Evolutionary conservation across 2,113 vertebrate species (phyloP).

Genomic region (Centropus unirufus): DNA sequence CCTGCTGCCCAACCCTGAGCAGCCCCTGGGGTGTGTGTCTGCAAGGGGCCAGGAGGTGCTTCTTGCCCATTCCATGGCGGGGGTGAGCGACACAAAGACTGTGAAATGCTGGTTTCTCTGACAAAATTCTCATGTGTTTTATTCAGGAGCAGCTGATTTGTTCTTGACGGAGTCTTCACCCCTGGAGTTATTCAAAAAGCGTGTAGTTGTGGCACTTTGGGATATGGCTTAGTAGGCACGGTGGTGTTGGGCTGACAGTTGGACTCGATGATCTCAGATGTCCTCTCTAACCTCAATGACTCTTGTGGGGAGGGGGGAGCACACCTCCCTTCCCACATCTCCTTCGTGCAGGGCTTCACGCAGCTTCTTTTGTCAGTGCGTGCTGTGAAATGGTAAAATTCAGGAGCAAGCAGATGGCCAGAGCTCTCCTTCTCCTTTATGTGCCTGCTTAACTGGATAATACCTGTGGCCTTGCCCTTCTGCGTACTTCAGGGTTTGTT

Average conservation of each 20-base stretch:
- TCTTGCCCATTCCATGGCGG: accelerated
- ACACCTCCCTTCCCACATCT: background rate
- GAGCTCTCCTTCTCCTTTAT: background rate
- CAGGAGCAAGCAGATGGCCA: background rate
- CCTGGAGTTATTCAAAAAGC: no score
- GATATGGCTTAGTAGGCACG: no score
- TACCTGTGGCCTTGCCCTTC: background rate
- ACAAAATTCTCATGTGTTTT: background rate
- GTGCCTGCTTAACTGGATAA: conserved; percentile 49
- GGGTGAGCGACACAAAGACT: background rate
- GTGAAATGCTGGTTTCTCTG: background rate
- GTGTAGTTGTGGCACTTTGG: no score
- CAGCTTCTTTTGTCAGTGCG: background rate
- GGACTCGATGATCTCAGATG: no score
- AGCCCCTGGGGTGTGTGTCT: background rate
- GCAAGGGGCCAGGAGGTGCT: background rate
- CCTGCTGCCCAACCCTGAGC: background rate
- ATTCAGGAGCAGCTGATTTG: background rate
- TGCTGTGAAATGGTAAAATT: background rate
- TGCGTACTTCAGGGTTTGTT: conserved; percentile 71
- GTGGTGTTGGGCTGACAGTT: no score
- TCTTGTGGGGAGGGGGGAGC: background rate
- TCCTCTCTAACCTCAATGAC: no score
- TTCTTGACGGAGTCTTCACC: background rate
- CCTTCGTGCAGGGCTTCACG: accelerated